phyloP scores from a whole-genome alignment of 2,888 invertebrate genomes.

The Acrobasis repandana region DNA sequence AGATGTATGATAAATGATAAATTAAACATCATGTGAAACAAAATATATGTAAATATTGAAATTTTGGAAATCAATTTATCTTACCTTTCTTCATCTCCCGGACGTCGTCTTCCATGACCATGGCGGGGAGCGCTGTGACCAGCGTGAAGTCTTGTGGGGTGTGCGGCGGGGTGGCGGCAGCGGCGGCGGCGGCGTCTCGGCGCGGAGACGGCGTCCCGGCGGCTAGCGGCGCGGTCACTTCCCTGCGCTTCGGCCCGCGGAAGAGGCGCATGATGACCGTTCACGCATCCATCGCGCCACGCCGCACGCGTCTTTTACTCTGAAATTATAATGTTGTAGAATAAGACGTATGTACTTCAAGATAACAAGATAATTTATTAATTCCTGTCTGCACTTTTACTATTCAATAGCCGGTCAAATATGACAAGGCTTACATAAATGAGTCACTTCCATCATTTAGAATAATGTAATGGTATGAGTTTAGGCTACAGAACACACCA shows the following conservation, averaged over 20 bases:
- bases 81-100: conserved; percentile 84
- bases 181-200: conserved; percentile 64
- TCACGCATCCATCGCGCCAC: conserved; percentile 76
- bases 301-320: conserved; percentile 56
- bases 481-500: too few species aligned
- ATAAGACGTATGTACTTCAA: neutral
- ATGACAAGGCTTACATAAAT: too few species aligned
- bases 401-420: too few species aligned
- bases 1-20: too few species aligned
- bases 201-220: conserved; percentile 72
- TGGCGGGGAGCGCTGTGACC: conserved; percentile 89
- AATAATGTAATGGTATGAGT: too few species aligned
- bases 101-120: conserved; percentile 88
- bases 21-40: neutral
- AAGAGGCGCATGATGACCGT: conserved; percentile 85
- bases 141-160: conserved; percentile 86
- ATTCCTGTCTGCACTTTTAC: too few species aligned
- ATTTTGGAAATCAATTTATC: neutral
- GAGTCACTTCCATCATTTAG: too few species aligned
- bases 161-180: conserved; percentile 76
- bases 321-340: conserved; percentile 32
- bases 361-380: too few species aligned
- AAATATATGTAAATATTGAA: neutral
- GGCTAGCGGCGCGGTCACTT: conserved; percentile 82
- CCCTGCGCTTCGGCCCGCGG: conserved; percentile 85